phyloP scores from a whole-genome alignment of 2,888 invertebrate species.

The Altica lythri region DNA sequence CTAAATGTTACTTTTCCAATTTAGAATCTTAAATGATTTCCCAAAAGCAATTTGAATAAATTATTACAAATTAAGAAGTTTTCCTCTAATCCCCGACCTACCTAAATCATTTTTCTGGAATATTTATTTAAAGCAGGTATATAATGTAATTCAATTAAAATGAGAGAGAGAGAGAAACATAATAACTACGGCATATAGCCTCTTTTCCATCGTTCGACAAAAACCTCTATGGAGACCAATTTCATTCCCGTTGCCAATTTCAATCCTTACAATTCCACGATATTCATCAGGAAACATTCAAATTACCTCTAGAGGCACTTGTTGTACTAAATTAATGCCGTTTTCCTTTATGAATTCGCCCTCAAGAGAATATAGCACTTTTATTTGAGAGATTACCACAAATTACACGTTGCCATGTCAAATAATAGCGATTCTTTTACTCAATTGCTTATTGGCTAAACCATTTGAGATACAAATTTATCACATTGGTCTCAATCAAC shows the following conservation, averaged over 20 bases:
- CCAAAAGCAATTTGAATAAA: too few species aligned
- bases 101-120: too few species aligned
- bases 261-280: slow-evolving; percentile 8
- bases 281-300: slow-evolving; percentile 21
- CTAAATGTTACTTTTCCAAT: too few species aligned
- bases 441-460: too few species aligned
- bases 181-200: neutral
- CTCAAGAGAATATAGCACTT: slow-evolving; percentile 19
- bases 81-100: too few species aligned
- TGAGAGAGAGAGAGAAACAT: neutral
- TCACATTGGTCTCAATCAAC: too few species aligned
- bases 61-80: too few species aligned
- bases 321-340: slow-evolving; percentile 20
- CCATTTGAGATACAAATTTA: too few species aligned
- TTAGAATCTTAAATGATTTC: too few species aligned
- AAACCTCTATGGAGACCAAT: slow-evolving; percentile 12
- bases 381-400: slow-evolving; percentile 21
- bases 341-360: slow-evolving; percentile 13
- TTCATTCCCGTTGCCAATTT: slow-evolving; percentile 1
- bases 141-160: slow-evolving; percentile 9
- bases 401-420: slow-evolving; percentile 20
- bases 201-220: slow-evolving; percentile 3
- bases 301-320: slow-evolving; percentile 22
- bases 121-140: neutral
- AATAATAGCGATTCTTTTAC: slow-evolving; percentile 18